Conservation (phyloP, 2,113 vertebrate genomes). For the Pseudopodoces humilis region DNA sequence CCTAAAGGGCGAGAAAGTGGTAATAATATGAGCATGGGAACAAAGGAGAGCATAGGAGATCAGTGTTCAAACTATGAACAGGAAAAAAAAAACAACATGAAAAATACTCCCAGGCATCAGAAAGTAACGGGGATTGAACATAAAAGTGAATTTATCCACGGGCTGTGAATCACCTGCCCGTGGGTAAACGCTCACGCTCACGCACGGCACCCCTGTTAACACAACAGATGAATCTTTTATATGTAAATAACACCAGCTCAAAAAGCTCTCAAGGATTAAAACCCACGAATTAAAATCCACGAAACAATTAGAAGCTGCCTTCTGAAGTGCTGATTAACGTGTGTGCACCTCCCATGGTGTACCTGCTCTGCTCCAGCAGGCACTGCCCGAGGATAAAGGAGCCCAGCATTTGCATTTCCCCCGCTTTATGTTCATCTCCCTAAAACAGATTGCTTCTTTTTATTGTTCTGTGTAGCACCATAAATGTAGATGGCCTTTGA, state of each 20-base stretch:
- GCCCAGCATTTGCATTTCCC: background rate
- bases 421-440: background rate
- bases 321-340: background rate
- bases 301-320: background rate
- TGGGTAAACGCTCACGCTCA: background rate
- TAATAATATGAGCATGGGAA: background rate
- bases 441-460: conserved; percentile 19
- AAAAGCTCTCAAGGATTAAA: background rate
- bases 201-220: background rate
- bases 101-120: conserved; percentile 26
- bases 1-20: background rate
- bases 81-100: background rate
- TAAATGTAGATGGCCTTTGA: conserved; percentile 31
- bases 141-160: background rate
- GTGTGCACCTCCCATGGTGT: background rate
- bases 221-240: conserved; percentile 18
- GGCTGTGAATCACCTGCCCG: background rate
- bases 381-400: background rate
- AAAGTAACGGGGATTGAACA: background rate
- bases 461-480: conserved; percentile 1
- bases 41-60: background rate
- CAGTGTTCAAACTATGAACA: background rate
- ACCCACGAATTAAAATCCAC: background rate
- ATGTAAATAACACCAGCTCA: conserved; percentile 12
- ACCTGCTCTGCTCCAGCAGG: background rate